Base-by-base conservation (phyloP, 2,797 vertebrate species). In the Pangasius mekongensis region DNA sequence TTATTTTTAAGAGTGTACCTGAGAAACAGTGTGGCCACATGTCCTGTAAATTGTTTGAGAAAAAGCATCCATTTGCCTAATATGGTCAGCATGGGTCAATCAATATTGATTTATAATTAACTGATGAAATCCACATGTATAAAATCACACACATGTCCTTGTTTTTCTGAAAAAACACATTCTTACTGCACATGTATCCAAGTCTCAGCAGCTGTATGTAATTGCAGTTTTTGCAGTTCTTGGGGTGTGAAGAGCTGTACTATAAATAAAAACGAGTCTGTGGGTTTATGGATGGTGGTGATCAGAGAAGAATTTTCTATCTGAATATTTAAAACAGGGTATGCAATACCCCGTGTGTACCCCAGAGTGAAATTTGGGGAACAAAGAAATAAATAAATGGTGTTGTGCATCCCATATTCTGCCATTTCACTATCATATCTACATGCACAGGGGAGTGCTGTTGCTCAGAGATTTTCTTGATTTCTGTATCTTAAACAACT, bases 141-240 rank as follows among this genome's bases (percentile, higher is more conserved):
- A 27, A 82, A 78, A 4, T 33, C 33, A 54, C 5, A 33, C 49
- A 20, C n/a, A 56, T 56, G 30, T 43, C 43, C 0, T 36, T 58
- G 33, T n/a, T 36, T 5, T 80, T 80, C 77, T 33, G 8, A 22
- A 52, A 30, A n/a, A 76, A 30, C 74, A 22, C 52, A 80, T 80
- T 56, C 54, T 22, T 80, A 58, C 56, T 60, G 36, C 22, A 43
- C 56, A 82, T 62, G 80, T n/a, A 82, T 62, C 62, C 33, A 82
- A 43, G 80, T 62, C 80, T 82, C 24, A 82, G 58, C 33, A 62
- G 33, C 56, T 62, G 80, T 62, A 62, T 43, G 54, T 14, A 81
- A 60, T 36, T 58, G 24, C 3, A 18, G 9, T 43, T 62, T 62
- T 43, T 62, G 36, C 62, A 52, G 39, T 67, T 83, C 62, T 30